phyloP scores from a whole-genome alignment of 2,797 vertebrate species.

The Sebastes variabilis region DNA sequence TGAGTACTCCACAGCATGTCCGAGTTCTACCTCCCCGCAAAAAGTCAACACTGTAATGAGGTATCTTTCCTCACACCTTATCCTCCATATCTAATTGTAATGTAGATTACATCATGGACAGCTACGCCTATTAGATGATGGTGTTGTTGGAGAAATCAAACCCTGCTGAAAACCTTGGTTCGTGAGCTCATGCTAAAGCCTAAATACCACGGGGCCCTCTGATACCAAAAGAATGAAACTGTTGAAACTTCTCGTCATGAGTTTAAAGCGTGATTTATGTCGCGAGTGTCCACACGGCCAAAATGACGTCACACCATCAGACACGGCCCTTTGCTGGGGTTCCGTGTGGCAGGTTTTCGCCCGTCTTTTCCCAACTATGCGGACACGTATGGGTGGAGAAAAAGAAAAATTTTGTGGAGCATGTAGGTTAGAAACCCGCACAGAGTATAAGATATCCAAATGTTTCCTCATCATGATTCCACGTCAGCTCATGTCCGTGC shows the following conservation, averaged over 20 bases:
- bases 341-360: too few species aligned
- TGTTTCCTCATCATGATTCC: too few species aligned
- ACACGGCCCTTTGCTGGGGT: too few species aligned
- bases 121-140: not conserved
- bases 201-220: not conserved
- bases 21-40: not conserved
- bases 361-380: too few species aligned
- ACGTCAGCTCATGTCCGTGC: too few species aligned
- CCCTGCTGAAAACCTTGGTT: not conserved
- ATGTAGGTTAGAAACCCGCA: too few species aligned
- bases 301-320: too few species aligned
- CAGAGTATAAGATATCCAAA: too few species aligned
- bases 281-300: too few species aligned
- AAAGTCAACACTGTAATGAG: conserved; percentile 1
- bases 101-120: not conserved
- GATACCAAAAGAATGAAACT: not conserved
- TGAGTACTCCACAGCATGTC: not conserved
- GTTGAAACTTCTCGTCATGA: not conserved
- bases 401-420: too few species aligned
- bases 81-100: conserved; percentile 15
- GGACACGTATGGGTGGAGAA: too few species aligned
- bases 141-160: conserved; percentile 12
- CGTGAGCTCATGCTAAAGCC: not conserved
- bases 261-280: not conserved
- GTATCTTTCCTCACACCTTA: conserved; percentile 13